These are phyloP conservation scores for Tachysurus fulvidraco DNA, from an alignment of 2,113 vertebrate species.

Conservation along the genomic window DNA sequence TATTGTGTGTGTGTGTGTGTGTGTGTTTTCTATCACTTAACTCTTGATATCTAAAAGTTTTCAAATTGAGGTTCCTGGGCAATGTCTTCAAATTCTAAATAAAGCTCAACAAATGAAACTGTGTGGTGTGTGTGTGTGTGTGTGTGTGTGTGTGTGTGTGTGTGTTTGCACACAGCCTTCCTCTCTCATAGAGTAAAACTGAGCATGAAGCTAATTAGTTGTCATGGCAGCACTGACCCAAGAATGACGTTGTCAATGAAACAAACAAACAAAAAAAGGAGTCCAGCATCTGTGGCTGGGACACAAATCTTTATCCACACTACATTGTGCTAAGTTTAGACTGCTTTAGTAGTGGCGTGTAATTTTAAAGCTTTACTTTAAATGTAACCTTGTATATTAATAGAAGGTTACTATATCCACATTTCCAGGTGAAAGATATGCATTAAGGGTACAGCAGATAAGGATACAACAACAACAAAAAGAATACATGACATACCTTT, in stretches of 20 bases:
- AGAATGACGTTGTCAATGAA: not conserved
- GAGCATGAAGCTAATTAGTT: not conserved
- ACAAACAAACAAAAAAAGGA: not conserved
- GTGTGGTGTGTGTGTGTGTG: constrained; percentile 11
- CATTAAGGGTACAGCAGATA: not conserved
- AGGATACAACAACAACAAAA: not conserved
- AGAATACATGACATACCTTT: not conserved
- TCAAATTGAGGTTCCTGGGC: too few relatives aligned
- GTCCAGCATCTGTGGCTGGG: not conserved
- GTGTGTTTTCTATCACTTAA: not conserved
- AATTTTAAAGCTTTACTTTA: not conserved
- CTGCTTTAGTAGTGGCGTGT: not conserved
- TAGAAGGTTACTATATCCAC: not conserved
- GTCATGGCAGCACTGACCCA: not conserved
- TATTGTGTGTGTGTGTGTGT: constrained; percentile 23
- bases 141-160: not conserved
- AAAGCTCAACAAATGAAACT: not conserved
- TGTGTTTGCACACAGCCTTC: not conserved
- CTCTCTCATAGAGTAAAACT: not conserved
- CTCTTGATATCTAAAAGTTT: not conserved
- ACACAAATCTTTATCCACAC: not conserved
- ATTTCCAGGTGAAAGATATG: not conserved
- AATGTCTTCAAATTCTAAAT: not conserved
- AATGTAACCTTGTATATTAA: not conserved
- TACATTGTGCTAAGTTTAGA: not conserved